Percentiles rank a stretch among this genome's conserved stretches.
phyloP scores from a whole-genome alignment of 2,888 invertebrate species.

The Agonopterix arenella region DNA sequence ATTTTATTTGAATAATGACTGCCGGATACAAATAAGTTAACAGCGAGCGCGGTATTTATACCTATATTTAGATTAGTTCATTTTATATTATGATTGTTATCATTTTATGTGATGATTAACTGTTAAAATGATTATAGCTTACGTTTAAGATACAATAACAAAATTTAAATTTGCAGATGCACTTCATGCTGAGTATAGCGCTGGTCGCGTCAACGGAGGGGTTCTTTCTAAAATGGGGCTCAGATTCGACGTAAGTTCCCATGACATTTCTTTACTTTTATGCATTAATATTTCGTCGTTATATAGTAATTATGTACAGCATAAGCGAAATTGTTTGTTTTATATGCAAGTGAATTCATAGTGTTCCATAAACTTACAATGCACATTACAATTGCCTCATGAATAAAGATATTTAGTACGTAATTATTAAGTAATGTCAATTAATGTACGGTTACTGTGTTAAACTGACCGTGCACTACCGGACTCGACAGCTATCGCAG shows the following conservation, averaged over 20 bases:
- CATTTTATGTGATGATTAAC: too few relatives aligned
- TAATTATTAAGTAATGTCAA: constrained; percentile 3
- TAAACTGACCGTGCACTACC: constrained; percentile 8
- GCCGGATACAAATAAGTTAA: neutral
- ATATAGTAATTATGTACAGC: constrained; percentile 14
- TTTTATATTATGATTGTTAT: neutral
- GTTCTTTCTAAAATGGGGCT: constrained; percentile 74
- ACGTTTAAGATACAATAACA: too few relatives aligned
- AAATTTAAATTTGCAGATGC: constrained; percentile 45
- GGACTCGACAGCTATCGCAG: neutral
- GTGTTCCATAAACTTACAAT: too few relatives aligned
- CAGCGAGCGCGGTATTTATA: neutral
- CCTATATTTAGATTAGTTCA: neutral
- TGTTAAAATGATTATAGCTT: too few relatives aligned
- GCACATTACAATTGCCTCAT: too few relatives aligned
- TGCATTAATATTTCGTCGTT: too few relatives aligned
- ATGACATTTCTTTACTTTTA: too few relatives aligned
- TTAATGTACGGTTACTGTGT: constrained; percentile 5
- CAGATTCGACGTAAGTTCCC: constrained; percentile 60
- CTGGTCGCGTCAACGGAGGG: constrained; percentile 62
- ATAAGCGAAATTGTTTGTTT: too few relatives aligned
- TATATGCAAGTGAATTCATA: too few relatives aligned
- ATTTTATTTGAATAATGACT: constrained; percentile 1
- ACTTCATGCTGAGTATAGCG: constrained; percentile 48
- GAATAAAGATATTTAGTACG: neutral